Evolutionary conservation across 2,888 invertebrate species (phyloP), one percentile per base, ranked within the genome.

Genomic region (Drosophila recens): DNA sequence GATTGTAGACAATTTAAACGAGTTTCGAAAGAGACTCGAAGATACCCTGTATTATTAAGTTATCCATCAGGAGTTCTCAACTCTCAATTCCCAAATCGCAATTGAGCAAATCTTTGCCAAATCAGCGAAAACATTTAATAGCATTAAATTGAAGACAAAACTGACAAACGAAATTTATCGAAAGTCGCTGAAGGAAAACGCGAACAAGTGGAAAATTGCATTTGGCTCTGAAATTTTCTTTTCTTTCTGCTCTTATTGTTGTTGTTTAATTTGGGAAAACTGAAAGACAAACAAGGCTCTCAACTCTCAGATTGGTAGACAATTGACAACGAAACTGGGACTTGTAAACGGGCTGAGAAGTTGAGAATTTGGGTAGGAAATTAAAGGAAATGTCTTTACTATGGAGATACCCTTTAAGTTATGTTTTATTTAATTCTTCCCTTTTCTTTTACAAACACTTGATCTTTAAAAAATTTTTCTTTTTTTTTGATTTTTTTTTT

Each of bases 131-230:
- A 52, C n/a, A 75, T 63, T 72, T 75, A 71, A 75, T 75, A 62
- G 66, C 43, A 75, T 75, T 75, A 58, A 66, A 49, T 62, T 54
- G 30, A 30, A 38, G 62, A 42, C 45, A 43, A 36, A 71, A 71
- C 65, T 36, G 71, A 34, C 75, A 34, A 75, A 72, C 64, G 42
- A 63, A 67, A 75, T 74, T 51, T 59, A 4, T 45, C 15, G 23
- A 57, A 67, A 67, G 53, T 76, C 67, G 45, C 15, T 64, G 15
- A 38, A 61, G 20, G n/a, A 51, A 56, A 65, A 65, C 52, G 81
- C 82, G 64, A 64, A 64, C 81, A 80, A 83, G 56, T 87, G 87
- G 87, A 87, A 87, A 82, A 82, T 82, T 87, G 82, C 87, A 82
- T 81, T 82, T 81, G 56, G 62, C 57, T 51, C 20, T 13, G 27